Evolutionary conservation across 2,113 vertebrate genomes (phyloP).

Genomic region (Charina bottae): DNA sequence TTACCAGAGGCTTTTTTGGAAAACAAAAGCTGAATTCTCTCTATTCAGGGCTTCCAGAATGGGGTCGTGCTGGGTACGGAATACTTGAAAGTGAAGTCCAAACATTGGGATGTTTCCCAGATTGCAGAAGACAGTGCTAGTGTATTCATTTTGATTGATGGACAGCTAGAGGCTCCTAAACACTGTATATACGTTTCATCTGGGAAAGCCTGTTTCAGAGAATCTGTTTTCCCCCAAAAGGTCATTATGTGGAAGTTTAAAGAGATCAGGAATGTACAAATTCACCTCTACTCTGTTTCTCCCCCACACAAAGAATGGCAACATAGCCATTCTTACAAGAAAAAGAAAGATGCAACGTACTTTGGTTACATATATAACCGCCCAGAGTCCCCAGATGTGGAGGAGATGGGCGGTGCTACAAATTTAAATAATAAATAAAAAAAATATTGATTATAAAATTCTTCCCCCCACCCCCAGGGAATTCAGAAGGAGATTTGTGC

Average conservation of each 20-base stretch:
- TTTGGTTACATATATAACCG: no score
- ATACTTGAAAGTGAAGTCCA: no score
- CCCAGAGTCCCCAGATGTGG: no score
- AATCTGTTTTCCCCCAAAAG: neutral
- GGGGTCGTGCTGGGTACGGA: no score
- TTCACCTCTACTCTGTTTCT: neutral
- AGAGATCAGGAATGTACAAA: neutral
- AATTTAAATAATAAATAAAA: no score
- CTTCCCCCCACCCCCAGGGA: neutral
- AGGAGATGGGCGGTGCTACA: no score
- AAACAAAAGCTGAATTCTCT: neutral
- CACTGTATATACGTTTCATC: neutral
- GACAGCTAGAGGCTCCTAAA: neutral
- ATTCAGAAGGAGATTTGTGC: neutral
- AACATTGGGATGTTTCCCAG: neutral
- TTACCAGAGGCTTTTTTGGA: neutral
- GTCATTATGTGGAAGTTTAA: neutral
- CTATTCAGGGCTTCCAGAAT: neutral
- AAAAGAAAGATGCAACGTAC: no score
- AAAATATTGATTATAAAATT: neutral
- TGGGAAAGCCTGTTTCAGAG: neutral
- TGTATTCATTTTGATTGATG: neutral
- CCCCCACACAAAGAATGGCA: neutral
- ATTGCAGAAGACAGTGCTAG: neutral
- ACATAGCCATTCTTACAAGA: no score